A percentile compares a stretch with the other conserved stretches of the same genome.
These are phyloP conservation scores for Pandemis corylana DNA, from an alignment of 2,888 invertebrate species.

Conservation along the genomic window DNA sequence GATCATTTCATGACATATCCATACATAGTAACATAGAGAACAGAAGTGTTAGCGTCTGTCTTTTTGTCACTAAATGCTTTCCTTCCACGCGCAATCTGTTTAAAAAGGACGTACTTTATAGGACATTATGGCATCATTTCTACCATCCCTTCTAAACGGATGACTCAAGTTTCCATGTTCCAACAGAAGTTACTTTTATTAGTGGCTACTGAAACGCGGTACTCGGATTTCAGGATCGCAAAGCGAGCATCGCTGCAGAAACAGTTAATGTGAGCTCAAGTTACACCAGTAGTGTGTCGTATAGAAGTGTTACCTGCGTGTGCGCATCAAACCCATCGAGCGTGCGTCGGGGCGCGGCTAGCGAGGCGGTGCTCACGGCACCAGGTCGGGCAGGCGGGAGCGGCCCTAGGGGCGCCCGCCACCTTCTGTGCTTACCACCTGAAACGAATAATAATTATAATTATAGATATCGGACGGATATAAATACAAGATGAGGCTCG, in stretches of 20 bases:
- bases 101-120: neutral
- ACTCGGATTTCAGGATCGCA: neutral
- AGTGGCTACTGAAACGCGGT: too few species aligned
- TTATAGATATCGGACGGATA: too few species aligned
- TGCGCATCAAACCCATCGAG: conserved; percentile 48
- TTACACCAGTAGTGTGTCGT: neutral
- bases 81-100: neutral
- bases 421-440: conserved; percentile 77
- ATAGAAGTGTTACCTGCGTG: conserved; percentile 43
- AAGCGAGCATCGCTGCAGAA: neutral
- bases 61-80: neutral
- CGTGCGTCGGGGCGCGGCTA: conserved; percentile 60
- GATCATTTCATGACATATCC: neutral
- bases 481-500: too few species aligned
- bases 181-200: too few species aligned
- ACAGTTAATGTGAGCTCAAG: conserved; percentile 8
- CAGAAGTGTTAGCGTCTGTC: too few species aligned
- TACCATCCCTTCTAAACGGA: too few species aligned
- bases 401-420: conserved; percentile 83
- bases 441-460: conserved; percentile 20
- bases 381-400: conserved; percentile 86
- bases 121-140: neutral
- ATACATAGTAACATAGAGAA: neutral
- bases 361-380: conserved; percentile 78
- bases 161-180: too few species aligned